Evolutionary conservation across 2,888 invertebrate species (phyloP), one percentile per base, ranked within the genome.

Genomic region (Trichopoda pennipes): DNA sequence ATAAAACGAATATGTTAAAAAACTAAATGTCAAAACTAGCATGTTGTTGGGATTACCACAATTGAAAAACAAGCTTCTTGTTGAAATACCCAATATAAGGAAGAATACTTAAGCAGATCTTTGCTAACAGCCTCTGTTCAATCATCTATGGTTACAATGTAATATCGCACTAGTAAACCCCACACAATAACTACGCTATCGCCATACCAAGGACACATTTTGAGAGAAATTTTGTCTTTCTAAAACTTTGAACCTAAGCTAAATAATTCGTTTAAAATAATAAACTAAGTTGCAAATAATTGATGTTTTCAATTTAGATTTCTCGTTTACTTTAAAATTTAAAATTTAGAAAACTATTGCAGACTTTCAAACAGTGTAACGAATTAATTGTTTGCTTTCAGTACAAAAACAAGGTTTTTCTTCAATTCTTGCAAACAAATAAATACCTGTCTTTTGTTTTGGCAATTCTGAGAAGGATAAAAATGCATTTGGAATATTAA

Each of bases 391-490:
- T 55, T 53, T 38, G 1, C 61, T 56, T 44, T 49, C 49, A 14
- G 44, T 38, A 38, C 38, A 44, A n/a, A 23, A 32, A 63, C 32
- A 73, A 19, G 21, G 35, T 23, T 47, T 21, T 23, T 16, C 9
- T 23, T 16, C 14, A 74, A 21, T 16, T 28, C n/a, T 28, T 32
- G 61, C 51, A 61, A 72, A 53, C 17, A 38, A 68, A 72, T 38
- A 51, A 68, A 72, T 51, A 51, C 28, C 19, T 32, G 53, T 19
- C 73, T 44, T 63, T 73, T 44, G 63, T 55, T 51, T 63, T 16
- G n/a, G 9, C 14, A 75, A 55, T 75, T 75, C 74, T 28, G 7
- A 66, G 78, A 79, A 79, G 72, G 53, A 66, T 53, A 73, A 64
- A 16, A 23, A 56, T 28, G 38, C 35, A 17, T 47, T 63, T 47